Evolutionary conservation across 2,113 vertebrate genomes (phyloP).

Genomic region (Ictalurus furcatus): DNA sequence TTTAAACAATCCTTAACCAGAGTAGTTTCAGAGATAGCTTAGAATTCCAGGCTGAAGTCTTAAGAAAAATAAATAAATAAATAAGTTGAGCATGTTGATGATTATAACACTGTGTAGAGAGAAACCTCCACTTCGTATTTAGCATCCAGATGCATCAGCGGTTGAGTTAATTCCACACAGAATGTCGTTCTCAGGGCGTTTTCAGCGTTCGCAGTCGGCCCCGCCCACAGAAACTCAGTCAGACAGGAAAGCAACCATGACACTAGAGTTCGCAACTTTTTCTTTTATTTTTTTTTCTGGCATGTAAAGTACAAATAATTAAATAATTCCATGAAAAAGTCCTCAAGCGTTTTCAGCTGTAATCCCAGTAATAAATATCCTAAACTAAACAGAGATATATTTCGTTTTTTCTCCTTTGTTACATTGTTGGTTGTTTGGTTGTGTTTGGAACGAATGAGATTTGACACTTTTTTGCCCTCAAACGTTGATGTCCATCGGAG

Average conservation of each 20-base stretch:
- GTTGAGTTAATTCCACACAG: slow-evolving; percentile 16
- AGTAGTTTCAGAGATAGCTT: background rate
- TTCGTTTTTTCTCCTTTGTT: slow-evolving; percentile 66
- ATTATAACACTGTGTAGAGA: background rate
- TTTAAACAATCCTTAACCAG: background rate
- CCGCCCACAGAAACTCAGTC: slow-evolving; percentile 5
- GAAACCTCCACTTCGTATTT: background rate
- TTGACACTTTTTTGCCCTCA: slow-evolving; percentile 62
- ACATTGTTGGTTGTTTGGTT: slow-evolving; percentile 73
- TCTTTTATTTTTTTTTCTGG: slow-evolving; percentile 87
- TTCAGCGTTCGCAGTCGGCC: background rate
- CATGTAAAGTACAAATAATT: slow-evolving; percentile 99
- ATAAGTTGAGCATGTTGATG: background rate
- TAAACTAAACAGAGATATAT: slow-evolving; percentile 87
- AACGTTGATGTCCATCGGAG: slow-evolving; percentile 63
- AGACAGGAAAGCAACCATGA: slow-evolving; percentile 18
- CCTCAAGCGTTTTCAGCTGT: slow-evolving; percentile 90
- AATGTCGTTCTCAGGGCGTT: background rate
- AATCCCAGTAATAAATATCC: slow-evolving; percentile 93
- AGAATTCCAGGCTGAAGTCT: background rate
- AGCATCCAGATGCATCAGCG: background rate
- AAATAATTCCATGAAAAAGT: slow-evolving; percentile 98
- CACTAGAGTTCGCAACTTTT: slow-evolving; percentile 87
- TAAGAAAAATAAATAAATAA: background rate
- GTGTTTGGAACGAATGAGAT: slow-evolving; percentile 76